Evolutionary conservation across 2,888 invertebrate genomes (phyloP).

Genomic region (Ernsta delagoae): DNA sequence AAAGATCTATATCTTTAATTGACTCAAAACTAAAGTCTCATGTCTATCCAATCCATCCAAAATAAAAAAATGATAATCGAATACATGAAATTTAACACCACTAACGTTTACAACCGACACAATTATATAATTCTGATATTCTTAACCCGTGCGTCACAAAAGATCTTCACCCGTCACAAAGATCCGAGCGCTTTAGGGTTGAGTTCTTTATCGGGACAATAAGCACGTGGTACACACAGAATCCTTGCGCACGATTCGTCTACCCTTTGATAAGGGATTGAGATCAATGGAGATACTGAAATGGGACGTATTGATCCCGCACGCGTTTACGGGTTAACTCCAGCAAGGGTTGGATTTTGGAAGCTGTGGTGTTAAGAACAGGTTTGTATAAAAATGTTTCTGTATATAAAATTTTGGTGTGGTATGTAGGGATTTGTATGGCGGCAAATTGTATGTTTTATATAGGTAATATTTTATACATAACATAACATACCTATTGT

Average conservation of each 20-base stretch:
- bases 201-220: slow-evolving; percentile 70
- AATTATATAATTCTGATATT: not conserved
- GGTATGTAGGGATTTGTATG: not conserved
- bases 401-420: not conserved
- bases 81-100: slow-evolving; percentile 9
- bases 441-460: too few relatives aligned
- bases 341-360: slow-evolving; percentile 57
- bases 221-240: slow-evolving; percentile 75
- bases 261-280: slow-evolving; percentile 75
- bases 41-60: too few relatives aligned
- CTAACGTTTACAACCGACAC: slow-evolving; percentile 2
- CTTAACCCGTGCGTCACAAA: slow-evolving; percentile 11
- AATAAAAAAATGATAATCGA: not conserved
- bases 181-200: slow-evolving; percentile 55
- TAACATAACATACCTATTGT: too few relatives aligned
- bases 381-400: not conserved
- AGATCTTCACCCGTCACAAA: slow-evolving; percentile 14
- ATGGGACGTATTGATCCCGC: slow-evolving; percentile 74
- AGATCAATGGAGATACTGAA: slow-evolving; percentile 67
- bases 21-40: not conserved
- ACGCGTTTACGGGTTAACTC: slow-evolving; percentile 76
- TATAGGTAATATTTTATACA: too few relatives aligned
- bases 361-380: slow-evolving; percentile 60
- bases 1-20: not conserved
- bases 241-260: slow-evolving; percentile 78